Base-by-base conservation (phyloP, 2,113 vertebrate genomes). In the Elanoides forficatus region DNA sequence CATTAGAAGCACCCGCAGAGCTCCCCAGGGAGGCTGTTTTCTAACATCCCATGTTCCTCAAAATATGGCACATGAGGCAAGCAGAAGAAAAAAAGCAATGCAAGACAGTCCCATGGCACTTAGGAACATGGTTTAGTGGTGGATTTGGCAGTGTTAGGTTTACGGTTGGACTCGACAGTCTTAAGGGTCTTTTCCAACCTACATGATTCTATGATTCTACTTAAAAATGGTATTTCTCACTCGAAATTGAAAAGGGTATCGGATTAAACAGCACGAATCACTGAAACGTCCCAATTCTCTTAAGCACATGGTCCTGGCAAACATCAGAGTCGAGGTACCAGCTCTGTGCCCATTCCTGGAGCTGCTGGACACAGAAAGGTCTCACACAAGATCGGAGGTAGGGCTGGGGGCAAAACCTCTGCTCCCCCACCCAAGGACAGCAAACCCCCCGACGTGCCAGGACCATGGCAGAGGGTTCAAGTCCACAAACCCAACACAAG, bases 311-410 rank as follows among this genome's bases (percentile, higher is more conserved):
- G 18, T 53, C 11, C 18, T 1, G 3, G 70, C 25, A 20, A 42
- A 73, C 0, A 0, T 23, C 27, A 63, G 40, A 52, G 36, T 34
- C 1, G 2, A 56, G 30, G 7, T 15, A 12, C 34, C 1, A 0
- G n/a, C 38, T 17, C 55, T 12, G 11, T 6, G 23, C 25, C 29
- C 15, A 2, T 36, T 50, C 48, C 62, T 3, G 6, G 26, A 70
- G 42, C n/a, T 30, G 26, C 8, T 1, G 4, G 53, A 38, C 23
- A 34, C 6, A 4, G 15, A 48, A 53, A 23, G 25, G 7, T 20
- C 43, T 71, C 22, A 3, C 1, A 1, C 3, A 2, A 48, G 26
- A 38, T 15, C 1, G 1, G 5, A 12, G 1, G 7, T 5, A 56
- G 19, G 48, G 38, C 0, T 1, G 3, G 17, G 34, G 11, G 8